Conservation (phyloP, 2,888 invertebrate genomes). For the Tanytarsus gracilentus region DNA sequence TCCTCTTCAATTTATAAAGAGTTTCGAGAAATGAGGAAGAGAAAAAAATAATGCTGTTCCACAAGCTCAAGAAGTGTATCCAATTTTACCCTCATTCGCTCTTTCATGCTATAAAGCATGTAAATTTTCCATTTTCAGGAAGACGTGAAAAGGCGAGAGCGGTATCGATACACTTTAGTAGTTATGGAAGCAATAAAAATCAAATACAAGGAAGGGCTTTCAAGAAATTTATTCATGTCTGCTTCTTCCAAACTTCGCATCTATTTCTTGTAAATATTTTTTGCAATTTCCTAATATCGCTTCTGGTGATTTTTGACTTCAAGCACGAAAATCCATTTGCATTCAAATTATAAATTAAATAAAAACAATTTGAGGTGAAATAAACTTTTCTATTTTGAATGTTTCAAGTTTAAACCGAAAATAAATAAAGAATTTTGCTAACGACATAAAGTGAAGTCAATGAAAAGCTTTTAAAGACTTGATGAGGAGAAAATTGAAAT, state of each 20-base stretch:
- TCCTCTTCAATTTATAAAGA: too few species aligned
- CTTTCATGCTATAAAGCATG: background rate
- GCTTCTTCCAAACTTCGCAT: background rate
- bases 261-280: background rate
- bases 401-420: background rate
- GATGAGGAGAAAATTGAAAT: too few species aligned
- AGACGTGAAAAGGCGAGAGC: background rate
- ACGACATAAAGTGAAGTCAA: background rate
- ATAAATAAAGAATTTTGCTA: background rate
- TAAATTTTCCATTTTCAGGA: background rate
- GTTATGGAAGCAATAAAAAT: slow-evolving; percentile 27
- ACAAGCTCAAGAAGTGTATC: background rate
- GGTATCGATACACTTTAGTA: slow-evolving; percentile 14
- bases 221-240: background rate
- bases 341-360: slow-evolving; percentile 25
- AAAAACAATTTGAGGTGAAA: background rate
- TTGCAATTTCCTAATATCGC: background rate
- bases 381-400: background rate
- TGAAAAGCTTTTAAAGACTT: too few species aligned
- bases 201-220: background rate
- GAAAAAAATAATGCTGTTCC: too few species aligned
- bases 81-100: background rate
- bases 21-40: too few species aligned
- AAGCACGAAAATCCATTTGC: slow-evolving; percentile 7
- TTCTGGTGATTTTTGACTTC: background rate